phyloP scores from a whole-genome alignment of 92 coral and sea anemone genomes.

The Epizoanthus stellaris region DNA sequence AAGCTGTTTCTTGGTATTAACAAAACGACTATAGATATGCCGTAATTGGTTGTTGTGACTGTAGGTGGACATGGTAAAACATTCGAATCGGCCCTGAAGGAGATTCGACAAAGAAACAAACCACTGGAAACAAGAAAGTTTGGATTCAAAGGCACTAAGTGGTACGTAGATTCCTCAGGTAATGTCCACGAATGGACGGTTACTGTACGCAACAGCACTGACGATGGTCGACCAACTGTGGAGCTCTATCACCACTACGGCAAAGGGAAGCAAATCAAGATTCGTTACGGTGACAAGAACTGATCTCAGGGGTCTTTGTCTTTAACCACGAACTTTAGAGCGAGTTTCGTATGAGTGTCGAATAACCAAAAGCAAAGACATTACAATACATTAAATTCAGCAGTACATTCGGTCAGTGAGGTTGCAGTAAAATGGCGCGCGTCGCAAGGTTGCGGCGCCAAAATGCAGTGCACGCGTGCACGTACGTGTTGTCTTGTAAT shows the following conservation, averaged over 20 bases:
- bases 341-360: too few species aligned
- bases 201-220: neutral
- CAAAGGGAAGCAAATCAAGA: neutral
- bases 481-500: too few species aligned
- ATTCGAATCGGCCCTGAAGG: neutral
- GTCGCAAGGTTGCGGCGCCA: too few species aligned
- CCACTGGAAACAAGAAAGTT: neutral
- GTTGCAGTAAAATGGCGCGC: too few species aligned
- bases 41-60: too few species aligned
- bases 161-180: neutral
- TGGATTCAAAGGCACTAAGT: neutral
- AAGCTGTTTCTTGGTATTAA: too few species aligned
- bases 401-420: too few species aligned
- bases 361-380: too few species aligned
- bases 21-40: too few species aligned
- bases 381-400: too few species aligned
- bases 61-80: neutral
- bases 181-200: neutral
- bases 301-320: neutral
- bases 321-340: too few species aligned
- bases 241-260: neutral
- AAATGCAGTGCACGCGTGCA: too few species aligned
- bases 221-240: constrained; percentile 1
- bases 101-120: neutral
- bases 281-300: neutral